Percentiles rank a stretch among this genome's conserved stretches.
These are phyloP conservation scores for Drosophila stalkeri DNA, from an alignment of 2,888 invertebrate species.

Conservation along the genomic window DNA sequence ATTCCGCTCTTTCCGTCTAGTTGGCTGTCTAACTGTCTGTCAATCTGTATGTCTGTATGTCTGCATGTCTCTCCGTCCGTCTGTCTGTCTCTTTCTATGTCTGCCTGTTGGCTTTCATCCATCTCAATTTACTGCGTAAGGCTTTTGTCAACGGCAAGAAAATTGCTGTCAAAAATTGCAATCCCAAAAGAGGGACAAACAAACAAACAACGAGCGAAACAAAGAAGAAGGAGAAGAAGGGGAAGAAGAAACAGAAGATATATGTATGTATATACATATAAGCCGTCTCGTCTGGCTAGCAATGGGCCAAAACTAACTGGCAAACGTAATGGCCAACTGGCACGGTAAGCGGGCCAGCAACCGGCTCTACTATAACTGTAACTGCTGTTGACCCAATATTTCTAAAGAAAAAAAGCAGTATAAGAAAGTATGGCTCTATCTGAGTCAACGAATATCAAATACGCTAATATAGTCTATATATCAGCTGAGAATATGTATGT, in stretches of 20 bases:
- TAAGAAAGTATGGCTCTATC: background rate
- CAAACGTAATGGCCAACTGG: constrained; percentile 40
- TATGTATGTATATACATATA: constrained; percentile 2
- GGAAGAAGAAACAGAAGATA: background rate
- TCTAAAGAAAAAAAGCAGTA: background rate
- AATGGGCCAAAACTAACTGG: constrained; percentile 30
- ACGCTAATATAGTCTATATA: background rate
- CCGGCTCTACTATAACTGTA: constrained; percentile 46
- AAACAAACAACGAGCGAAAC: background rate
- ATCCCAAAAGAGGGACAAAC: constrained; percentile 19
- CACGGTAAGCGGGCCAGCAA: constrained; percentile 37
- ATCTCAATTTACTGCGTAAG: constrained; percentile 76
- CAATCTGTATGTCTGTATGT: constrained; percentile 11
- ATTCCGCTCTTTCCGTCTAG: constrained; percentile 23
- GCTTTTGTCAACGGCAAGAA: constrained; percentile 75
- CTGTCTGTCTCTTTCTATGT: background rate
- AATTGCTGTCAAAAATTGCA: constrained; percentile 68
- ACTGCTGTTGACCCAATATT: constrained; percentile 46
- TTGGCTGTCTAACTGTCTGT: constrained; percentile 21
- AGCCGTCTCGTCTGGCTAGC: constrained; percentile 21
- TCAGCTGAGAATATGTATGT: no score
- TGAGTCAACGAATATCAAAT: background rate
- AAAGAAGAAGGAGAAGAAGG: background rate
- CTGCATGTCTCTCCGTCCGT: background rate
- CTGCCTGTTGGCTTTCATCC: constrained; percentile 55